phyloP scores from a whole-genome alignment of 1,140 invertebrate genomes.

The Megalonaias nervosa region DNA sequence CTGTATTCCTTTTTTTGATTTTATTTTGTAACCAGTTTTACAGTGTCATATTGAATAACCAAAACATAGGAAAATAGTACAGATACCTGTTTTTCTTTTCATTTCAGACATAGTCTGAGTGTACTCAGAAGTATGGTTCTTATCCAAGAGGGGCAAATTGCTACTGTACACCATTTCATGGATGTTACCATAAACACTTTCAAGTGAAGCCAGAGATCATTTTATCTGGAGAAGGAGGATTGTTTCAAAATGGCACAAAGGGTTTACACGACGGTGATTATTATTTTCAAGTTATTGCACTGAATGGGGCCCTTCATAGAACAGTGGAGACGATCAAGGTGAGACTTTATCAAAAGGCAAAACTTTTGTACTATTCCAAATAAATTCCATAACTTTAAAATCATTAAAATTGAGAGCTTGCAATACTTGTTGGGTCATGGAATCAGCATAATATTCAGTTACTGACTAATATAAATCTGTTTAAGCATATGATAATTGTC shows the following conservation, averaged over 20 bases:
- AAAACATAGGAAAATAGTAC: too few species aligned
- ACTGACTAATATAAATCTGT: not conserved
- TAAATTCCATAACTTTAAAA: not conserved
- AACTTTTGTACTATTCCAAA: not conserved
- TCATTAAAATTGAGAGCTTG: not conserved
- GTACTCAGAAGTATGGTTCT: slow-evolving; percentile 33
- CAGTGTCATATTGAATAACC: too few species aligned
- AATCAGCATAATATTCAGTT: not conserved
- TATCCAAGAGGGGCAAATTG: slow-evolving; percentile 37
- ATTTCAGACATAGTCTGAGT: slow-evolving; percentile 21
- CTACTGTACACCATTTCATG: slow-evolving; percentile 39
- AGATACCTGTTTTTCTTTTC: not conserved
- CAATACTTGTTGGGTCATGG: not conserved
- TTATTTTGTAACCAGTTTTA: too few species aligned
- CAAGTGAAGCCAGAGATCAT: slow-evolving; percentile 33
- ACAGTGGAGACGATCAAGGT: slow-evolving; percentile 42
- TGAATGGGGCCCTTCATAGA: slow-evolving; percentile 42
- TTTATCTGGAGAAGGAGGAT: slow-evolving; percentile 19
- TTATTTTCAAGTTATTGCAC: slow-evolving; percentile 41
- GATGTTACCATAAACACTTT: slow-evolving; percentile 48
- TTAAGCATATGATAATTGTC: too few species aligned
- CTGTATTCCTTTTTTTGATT: too few species aligned
- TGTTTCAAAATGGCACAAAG: slow-evolving; percentile 18
- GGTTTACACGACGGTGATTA: slow-evolving; percentile 52
- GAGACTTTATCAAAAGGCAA: not conserved